Evolutionary conservation across 2,797 vertebrate genomes (phyloP), one percentile per base, ranked within the genome.

Genomic region (Acipenser oxyrinchus): DNA sequence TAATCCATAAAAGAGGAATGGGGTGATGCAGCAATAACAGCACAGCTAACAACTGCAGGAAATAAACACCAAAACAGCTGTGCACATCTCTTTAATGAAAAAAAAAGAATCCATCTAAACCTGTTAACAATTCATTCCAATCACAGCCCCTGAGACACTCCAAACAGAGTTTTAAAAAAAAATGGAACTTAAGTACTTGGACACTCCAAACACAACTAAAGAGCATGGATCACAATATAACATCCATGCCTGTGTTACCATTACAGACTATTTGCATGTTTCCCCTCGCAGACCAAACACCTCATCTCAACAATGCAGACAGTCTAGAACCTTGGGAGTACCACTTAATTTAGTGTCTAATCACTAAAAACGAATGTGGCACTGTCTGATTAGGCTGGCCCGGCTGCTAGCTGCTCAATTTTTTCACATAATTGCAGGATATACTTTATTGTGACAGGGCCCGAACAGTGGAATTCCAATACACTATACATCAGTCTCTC

Each of bases 401-500:
- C 79, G 69, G 78, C 79, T 78, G 80, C 82, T 80, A 82, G 83
- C 79, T 80, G 81, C 82, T 86, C 84, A 51, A 86, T 90, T 88
- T 86, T 86, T 78, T 77, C 81, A 83, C 81, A 86, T 90, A 91
- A 92, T 87, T 90, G 86, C 70, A 79, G 86, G 85, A 87, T 90
- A 94, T 93, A 86, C 87, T 91, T 94, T 92, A 93, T 77, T 84
- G 87, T 93, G 92, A 93, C 93, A 94, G 87, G 79, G 81, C 80
- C 87, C 71, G 72, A 91, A 87, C 77, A 65, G 85, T 83, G 81
- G 87, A 90, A 93, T 92, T 92, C 92, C 91, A 93, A 94, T 91
- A 88, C 85, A 91, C 91, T 87, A 94, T 95, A 91, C 91, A 93
- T 95, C 94, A 94, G 90, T 78, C 80, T 88, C 87, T 84, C 89